These are phyloP conservation scores for Cichladusa arquata DNA, from an alignment of 2,113 vertebrate species.

Conservation along the genomic window DNA sequence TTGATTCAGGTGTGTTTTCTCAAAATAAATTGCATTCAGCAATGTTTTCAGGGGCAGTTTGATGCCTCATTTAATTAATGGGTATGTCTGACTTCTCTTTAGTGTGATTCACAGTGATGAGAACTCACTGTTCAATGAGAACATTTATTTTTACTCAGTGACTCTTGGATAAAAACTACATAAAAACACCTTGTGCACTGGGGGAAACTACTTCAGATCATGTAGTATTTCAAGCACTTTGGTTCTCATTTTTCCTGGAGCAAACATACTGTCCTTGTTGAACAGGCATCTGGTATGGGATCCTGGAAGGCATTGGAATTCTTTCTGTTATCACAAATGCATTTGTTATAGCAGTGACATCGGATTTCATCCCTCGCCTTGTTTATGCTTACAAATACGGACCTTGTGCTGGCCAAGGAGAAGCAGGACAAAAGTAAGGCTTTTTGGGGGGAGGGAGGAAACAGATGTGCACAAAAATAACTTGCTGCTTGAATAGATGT, in stretches of 20 bases:
- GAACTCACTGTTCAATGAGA: background rate
- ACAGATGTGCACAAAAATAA: background rate
- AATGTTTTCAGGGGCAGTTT: background rate
- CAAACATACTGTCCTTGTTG: conserved; percentile 51
- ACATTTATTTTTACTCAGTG: background rate
- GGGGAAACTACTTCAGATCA: background rate
- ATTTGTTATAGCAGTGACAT: conserved; percentile 95
- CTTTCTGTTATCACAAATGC: conserved; percentile 96
- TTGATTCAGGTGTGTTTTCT: background rate
- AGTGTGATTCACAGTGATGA: background rate
- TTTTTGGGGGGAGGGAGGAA: background rate
- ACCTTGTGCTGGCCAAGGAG: conserved; percentile 88
- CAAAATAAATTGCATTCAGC: background rate
- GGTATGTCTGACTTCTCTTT: background rate
- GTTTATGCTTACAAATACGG: conserved; percentile 95
- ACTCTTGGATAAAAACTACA: background rate
- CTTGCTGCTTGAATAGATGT: background rate
- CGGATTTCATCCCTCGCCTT: conserved; percentile 95
- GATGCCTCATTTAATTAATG: background rate
- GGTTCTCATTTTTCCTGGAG: background rate
- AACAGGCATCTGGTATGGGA: conserved; percentile 94
- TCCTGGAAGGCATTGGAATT: conserved; percentile 93
- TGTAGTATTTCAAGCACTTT: background rate
- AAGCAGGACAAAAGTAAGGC: conserved; percentile 89
- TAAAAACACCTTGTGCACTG: background rate